Evolutionary conservation across 2,797 vertebrate genomes (phyloP), one percentile per base, ranked within the genome.

Genomic region (Ptychadena robeensis): DNA sequence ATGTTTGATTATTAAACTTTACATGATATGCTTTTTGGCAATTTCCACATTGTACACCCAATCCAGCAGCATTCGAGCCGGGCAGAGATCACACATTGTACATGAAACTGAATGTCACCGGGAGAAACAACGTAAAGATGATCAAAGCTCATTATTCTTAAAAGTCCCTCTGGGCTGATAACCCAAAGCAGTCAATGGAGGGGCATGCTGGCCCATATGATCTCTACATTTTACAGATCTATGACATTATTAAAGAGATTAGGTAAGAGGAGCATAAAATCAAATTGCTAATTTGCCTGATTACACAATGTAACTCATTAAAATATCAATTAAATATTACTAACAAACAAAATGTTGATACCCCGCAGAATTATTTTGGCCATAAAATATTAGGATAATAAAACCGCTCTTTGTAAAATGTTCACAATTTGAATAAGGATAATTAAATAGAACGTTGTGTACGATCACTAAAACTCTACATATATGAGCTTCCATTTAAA

Each of bases 381-480:
- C 35, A 37, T 69, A 69, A 69, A 69, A 69, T 69, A 69, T 69
- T 38, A 27, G 67, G 25, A 69, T 69, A 69, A 11, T 38, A 37
- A 38, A 69, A 69, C 35, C 12, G 35, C 35, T 38, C 59, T 61
- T 25, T 11, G 9, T 61, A 61, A 59, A 61, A 28, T 3, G 9
- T 61, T 61, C 57, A 61, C 57, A 28, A 61, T 61, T 61, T 61
- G n/a, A 61, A 27, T 28, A 61, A 61, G 11, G 59, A 61, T 61
- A 38, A 69, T 40, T 40, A 69, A 25, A 27, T 69, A 27, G 40
- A 69, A 69, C 35, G 18, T 53, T 53, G 44, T 22, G 44, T 53
- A 53, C 44, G 18, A 53, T 53, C 18, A 38, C 66, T 25, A 37
- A 35, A 68, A 68, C 67, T 25, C 59, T 61, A 61, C 27, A 61